These are phyloP conservation scores for Spheniscus humboldti DNA, from an alignment of 2,797 vertebrate genomes.

Conservation along the genomic window DNA sequence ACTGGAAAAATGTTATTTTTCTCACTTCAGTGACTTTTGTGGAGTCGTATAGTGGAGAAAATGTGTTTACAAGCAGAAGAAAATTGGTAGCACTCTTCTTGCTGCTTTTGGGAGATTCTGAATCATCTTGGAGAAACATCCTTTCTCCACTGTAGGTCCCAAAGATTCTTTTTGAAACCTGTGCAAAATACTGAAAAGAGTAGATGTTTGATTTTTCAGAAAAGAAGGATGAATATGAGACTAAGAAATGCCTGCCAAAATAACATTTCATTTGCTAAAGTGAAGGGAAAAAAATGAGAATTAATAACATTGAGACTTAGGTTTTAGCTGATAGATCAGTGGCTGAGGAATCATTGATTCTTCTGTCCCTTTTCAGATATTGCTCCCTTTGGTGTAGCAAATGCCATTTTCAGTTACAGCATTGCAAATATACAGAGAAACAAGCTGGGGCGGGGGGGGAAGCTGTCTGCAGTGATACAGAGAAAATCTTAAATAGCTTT, in stretches of 20 bases:
- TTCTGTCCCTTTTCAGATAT: neutral
- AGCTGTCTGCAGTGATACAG: neutral
- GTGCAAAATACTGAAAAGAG: neutral
- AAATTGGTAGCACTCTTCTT: neutral
- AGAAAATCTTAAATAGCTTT: neutral
- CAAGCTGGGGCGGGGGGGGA: neutral
- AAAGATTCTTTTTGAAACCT: neutral
- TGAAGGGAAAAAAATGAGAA: too few relatives aligned
- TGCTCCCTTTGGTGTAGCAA: neutral
- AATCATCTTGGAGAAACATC: neutral
- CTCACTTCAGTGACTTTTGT: conserved; percentile 80
- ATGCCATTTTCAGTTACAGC: neutral
- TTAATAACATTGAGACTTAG: neutral
- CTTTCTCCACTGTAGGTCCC: neutral
- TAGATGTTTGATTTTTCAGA: neutral
- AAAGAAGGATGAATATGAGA: neutral
- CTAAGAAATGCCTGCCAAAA: neutral
- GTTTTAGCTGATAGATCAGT: neutral
- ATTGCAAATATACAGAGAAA: neutral
- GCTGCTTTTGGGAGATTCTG: neutral
- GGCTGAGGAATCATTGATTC: neutral
- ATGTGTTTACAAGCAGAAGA: conserved; percentile 52
- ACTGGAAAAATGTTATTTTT: conserved; percentile 82
- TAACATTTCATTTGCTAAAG: neutral
- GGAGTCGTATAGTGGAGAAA: conserved; percentile 65